phyloP scores from a whole-genome alignment of 2,888 invertebrate species.

The Ischnus inquisitorius region DNA sequence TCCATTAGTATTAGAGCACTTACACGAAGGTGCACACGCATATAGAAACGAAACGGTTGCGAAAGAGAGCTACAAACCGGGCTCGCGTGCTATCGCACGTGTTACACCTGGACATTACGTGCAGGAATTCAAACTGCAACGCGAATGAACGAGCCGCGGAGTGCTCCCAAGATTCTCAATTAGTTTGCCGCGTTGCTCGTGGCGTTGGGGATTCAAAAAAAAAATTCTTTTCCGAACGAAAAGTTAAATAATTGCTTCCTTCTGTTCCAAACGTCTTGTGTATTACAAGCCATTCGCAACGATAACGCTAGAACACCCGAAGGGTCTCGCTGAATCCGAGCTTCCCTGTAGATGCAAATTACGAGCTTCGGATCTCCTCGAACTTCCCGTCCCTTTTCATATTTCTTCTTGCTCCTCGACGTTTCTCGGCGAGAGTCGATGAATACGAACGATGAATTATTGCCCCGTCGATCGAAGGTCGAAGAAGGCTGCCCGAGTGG shows the following conservation, averaged over 20 bases:
- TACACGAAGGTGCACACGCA: background rate
- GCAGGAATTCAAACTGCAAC: conserved; percentile 58
- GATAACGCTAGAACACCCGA: background rate
- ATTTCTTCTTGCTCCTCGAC: conserved; percentile 27
- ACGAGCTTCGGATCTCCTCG: background rate
- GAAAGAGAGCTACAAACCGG: conserved; percentile 4
- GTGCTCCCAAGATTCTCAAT: conserved; percentile 48
- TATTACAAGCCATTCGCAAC: background rate
- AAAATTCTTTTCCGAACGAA: background rate
- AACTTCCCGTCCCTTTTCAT: conserved; percentile 37
- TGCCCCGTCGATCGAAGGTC: conserved; percentile 58
- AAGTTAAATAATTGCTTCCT: background rate
- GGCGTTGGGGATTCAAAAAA: background rate
- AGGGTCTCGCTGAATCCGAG: conserved; percentile 29
- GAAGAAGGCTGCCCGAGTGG: background rate
- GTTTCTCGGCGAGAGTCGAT: conserved; percentile 61
- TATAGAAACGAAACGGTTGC: conserved; percentile 14
- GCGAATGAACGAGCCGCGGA: conserved; percentile 1
- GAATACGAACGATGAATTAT: conserved; percentile 74
- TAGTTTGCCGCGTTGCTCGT: conserved; percentile 2
- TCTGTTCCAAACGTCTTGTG: background rate
- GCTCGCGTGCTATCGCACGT: conserved; percentile 42
- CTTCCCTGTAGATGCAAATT: conserved; percentile 62
- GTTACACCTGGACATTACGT: conserved; percentile 60
- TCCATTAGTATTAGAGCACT: background rate